phyloP scores from a whole-genome alignment of 2,888 invertebrate genomes.

The Epiblema foenella region DNA sequence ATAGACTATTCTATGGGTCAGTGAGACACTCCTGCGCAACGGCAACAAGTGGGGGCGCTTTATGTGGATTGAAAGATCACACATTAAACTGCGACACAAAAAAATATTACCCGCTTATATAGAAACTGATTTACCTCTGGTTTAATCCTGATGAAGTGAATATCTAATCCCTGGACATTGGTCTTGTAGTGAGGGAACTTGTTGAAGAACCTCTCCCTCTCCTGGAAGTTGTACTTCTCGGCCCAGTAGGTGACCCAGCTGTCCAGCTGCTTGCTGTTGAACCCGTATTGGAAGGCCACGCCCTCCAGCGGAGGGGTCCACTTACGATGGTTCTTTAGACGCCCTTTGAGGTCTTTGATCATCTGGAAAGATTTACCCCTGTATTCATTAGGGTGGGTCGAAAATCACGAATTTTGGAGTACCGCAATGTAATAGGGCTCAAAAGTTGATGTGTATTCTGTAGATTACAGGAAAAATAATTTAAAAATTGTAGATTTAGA shows the following conservation, averaged over 20 bases:
- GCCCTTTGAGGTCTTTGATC: conserved; percentile 49
- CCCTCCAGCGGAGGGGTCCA: conserved; percentile 64
- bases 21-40: no score
- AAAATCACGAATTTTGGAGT: no score
- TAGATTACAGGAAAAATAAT: no score
- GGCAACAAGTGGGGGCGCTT: no score
- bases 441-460: no score
- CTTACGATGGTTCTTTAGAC: conserved; percentile 48
- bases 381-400: no score
- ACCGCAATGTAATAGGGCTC: no score
- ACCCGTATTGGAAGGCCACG: conserved; percentile 85
- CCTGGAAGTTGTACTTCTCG: conserved; percentile 87
- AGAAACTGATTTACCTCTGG: conserved; percentile 35
- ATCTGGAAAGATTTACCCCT: conserved; percentile 50
- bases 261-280: conserved; percentile 79
- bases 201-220: conserved; percentile 86
- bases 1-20: no score
- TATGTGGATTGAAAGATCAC: no score
- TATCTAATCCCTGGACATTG: conserved; percentile 88
- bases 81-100: no score
- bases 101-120: no score
- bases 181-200: conserved; percentile 88
- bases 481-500: no score
- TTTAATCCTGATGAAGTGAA: conserved; percentile 86
- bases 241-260: conserved; percentile 85